Percentiles rank a stretch among this genome's conserved stretches.
Evolutionary conservation across 2,888 invertebrate genomes (phyloP).

Genomic region (Ophioninae sp.): DNA sequence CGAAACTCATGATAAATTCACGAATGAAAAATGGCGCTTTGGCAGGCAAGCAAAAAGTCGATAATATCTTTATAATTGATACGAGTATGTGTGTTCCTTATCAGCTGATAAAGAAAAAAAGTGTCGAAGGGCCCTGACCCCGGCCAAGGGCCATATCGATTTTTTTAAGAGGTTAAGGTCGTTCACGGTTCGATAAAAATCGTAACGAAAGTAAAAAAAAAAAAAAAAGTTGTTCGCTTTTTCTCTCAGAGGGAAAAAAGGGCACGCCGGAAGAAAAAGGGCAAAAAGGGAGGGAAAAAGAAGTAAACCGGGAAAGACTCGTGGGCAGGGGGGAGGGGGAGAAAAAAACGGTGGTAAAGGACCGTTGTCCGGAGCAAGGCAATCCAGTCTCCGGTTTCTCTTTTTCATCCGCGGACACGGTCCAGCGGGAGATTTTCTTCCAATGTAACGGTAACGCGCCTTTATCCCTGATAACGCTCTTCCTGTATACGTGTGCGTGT

Average conservation of each 20-base stretch:
- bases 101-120: not conserved
- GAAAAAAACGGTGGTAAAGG: conserved; percentile 63
- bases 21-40: not conserved
- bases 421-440: conserved; percentile 43
- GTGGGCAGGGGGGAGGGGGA: conserved; percentile 54
- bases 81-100: not conserved
- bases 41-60: not conserved
- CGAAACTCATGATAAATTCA: not conserved
- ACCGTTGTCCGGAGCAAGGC: conserved; percentile 81
- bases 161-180: not conserved
- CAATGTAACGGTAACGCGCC: conserved; percentile 53
- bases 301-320: not conserved
- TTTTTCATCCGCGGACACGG: conserved; percentile 66
- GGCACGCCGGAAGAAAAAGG: not conserved
- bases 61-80: not conserved
- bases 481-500: conserved; percentile 16
- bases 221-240: not conserved
- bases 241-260: not conserved
- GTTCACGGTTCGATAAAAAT: not conserved
- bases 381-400: conserved; percentile 81
- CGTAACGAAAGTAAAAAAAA: not conserved
- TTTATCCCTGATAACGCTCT: conserved; percentile 42
- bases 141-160: not conserved
- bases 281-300: not conserved
- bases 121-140: not conserved